Conservation (phyloP, 1,140 invertebrate species). For the Solenopsis invicta region DNA sequence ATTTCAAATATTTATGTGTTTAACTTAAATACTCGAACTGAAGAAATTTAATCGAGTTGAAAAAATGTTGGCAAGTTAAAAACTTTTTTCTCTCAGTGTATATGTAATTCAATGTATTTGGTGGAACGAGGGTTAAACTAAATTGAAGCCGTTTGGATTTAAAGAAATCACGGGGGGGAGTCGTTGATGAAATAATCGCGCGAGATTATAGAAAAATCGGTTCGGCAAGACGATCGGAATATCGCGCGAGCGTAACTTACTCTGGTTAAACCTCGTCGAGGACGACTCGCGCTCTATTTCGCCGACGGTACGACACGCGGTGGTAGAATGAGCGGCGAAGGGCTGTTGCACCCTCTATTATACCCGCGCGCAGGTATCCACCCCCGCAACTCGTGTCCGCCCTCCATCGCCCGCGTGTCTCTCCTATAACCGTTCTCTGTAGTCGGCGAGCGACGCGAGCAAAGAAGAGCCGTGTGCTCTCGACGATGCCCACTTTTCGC, state of each 20-base stretch:
- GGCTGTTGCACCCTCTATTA: conserved; percentile 84
- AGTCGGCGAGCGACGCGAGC: conserved; percentile 58
- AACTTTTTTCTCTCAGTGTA: too few species aligned
- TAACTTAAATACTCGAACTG: too few species aligned
- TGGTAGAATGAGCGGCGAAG: conserved; percentile 79
- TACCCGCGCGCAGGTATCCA: conserved; percentile 76
- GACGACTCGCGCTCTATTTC: conserved; percentile 43
- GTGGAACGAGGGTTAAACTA: neutral
- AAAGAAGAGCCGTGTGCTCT: neutral
- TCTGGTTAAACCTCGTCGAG: neutral
- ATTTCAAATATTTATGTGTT: too few species aligned
- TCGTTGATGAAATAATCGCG: too few species aligned
- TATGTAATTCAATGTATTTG: too few species aligned
- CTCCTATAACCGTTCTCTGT: conserved; percentile 79
- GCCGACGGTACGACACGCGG: conserved; percentile 69
- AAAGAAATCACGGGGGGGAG: neutral
- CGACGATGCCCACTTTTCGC: neutral
- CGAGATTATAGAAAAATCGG: too few species aligned
- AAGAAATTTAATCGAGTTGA: too few species aligned
- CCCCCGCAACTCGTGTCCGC: conserved; percentile 75
- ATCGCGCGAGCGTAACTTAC: conserved; percentile 33
- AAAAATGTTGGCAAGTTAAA: too few species aligned
- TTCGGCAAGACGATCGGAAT: neutral
- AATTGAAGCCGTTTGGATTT: neutral
- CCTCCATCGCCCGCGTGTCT: conserved; percentile 9